Evolutionary conservation across 2,113 vertebrate genomes (phyloP).

Genomic region (Meleagris gallopavo): DNA sequence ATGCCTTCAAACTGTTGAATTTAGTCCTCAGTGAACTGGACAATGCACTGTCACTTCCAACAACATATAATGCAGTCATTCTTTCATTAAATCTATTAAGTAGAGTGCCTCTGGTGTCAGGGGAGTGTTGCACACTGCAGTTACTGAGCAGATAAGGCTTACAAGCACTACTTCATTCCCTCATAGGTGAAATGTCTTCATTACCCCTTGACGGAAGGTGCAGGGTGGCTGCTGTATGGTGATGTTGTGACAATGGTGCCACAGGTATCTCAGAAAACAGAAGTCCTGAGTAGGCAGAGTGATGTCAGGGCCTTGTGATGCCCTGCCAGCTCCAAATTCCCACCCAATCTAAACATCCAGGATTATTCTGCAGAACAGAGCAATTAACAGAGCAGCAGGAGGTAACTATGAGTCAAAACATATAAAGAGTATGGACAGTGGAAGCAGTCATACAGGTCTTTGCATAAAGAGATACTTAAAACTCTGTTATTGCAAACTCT

Average conservation of each 20-base stretch:
- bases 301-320: not conserved
- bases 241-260: not conserved
- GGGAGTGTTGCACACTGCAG: not conserved
- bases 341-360: not conserved
- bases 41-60: not conserved
- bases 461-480: not conserved
- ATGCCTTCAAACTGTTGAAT: not conserved
- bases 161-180: too few relatives aligned
- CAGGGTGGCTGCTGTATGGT: not conserved
- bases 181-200: accelerated
- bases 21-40: not conserved
- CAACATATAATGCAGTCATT: not conserved
- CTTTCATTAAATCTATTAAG: not conserved
- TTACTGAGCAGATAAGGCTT: not conserved
- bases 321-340: not conserved
- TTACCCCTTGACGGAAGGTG: not conserved
- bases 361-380: not conserved
- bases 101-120: accelerated
- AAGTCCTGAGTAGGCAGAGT: not conserved
- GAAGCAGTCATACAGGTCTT: not conserved
- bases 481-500: not conserved
- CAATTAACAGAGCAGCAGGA: not conserved
- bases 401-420: not conserved
- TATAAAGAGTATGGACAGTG: not conserved
- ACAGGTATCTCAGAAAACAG: accelerated